These are phyloP conservation scores for Acleris laterana DNA, from an alignment of 2,888 invertebrate genomes.

Conservation along the genomic window DNA sequence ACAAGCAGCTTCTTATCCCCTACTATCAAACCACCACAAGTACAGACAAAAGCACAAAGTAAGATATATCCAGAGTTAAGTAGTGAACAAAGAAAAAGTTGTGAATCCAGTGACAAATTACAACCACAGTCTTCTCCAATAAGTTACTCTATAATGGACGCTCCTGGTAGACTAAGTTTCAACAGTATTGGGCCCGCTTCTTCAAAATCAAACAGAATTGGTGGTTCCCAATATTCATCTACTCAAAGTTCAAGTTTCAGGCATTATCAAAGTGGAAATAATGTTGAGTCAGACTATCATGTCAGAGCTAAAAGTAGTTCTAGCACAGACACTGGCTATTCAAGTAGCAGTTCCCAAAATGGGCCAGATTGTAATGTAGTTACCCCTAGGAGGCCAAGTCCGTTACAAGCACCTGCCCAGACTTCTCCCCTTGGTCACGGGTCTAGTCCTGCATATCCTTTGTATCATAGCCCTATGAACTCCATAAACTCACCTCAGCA, in stretches of 20 bases:
- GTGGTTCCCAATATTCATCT: slow-evolving; percentile 79
- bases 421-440: slow-evolving; percentile 90
- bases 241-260: slow-evolving; percentile 84
- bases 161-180: slow-evolving; percentile 86
- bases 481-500: slow-evolving; percentile 90
- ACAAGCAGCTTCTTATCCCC: slow-evolving; percentile 82
- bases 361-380: slow-evolving; percentile 88
- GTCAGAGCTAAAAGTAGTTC: slow-evolving; percentile 85
- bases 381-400: slow-evolving; percentile 88
- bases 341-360: slow-evolving; percentile 86
- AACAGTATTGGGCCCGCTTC: slow-evolving; percentile 75
- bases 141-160: slow-evolving; percentile 90
- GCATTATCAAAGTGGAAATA: slow-evolving; percentile 86
- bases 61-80: slow-evolving; percentile 90
- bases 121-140: slow-evolving; percentile 89
- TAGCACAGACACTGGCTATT: slow-evolving; percentile 86
- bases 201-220: slow-evolving; percentile 77
- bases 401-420: slow-evolving; percentile 88
- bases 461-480: slow-evolving; percentile 93
- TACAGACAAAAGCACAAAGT: slow-evolving; percentile 91
- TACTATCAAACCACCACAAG: slow-evolving; percentile 80
- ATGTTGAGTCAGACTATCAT: slow-evolving; percentile 86
- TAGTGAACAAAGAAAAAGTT: slow-evolving; percentile 82
- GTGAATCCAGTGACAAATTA: slow-evolving; percentile 79
- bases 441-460: slow-evolving; percentile 91